Base-by-base conservation (phyloP, 2,797 vertebrate species). In the Melanotaenia maccullochi region DNA sequence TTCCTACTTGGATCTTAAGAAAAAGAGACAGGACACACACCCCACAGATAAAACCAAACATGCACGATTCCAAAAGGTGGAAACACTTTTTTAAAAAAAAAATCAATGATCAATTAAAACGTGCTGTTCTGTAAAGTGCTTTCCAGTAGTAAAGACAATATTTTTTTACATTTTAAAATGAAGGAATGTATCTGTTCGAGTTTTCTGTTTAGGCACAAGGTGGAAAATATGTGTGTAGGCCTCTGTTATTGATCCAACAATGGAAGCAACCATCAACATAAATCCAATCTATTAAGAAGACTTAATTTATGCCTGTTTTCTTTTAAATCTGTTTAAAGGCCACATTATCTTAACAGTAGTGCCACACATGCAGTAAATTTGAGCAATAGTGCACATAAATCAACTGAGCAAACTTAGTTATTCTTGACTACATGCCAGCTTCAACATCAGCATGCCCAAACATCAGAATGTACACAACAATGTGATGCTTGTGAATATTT, bases 401-500 rank as follows among this genome's bases (percentile, higher is more conserved):
- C 60, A 60, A 13, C 55, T 16, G 49, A 52, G 25, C 38, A 59
- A 52, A 33, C 47, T 20, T 16, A 12, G 58, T 59, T 64, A 35
- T 40, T 40, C 28, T 56, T 25, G 24, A 9, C 42, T 30, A 18
- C 54, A 8, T 1, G 9, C 61, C 60, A 54, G 57, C 36, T 14
- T 63, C 57, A 25, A 28, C 56, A 3, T 49, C n/a, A 47, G 60
- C 52, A 67, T 42, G 40, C 30, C 58, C 52, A 11, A 60, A 78
- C 66, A 62, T 54, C n/a, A 22, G 24, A 59, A 44, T 71, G 35
- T 32, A 60, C 72, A 66, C 67, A 80, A 77, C 74, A 79, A 81
- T 68, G 62, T 76, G 75, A 73, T 54, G 72, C 68, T 52, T 71
- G 63, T 68, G 63, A 70, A 77, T 76, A 80, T 80, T 85, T 85